These are phyloP conservation scores for Limanda limanda DNA, from an alignment of 2,113 vertebrate genomes.

Conservation along the genomic window DNA sequence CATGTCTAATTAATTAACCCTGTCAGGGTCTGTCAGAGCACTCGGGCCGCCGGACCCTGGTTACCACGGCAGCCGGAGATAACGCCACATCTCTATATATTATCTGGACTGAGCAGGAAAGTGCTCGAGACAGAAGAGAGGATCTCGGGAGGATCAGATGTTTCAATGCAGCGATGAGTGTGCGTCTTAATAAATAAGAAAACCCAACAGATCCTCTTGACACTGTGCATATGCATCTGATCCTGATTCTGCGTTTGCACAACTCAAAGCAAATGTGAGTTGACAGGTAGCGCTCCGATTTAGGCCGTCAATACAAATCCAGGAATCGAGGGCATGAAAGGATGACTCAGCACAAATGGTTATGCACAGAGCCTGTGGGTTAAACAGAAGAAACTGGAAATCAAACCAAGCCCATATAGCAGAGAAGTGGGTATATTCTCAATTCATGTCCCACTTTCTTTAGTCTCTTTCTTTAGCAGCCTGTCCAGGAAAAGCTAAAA, in stretches of 20 bases:
- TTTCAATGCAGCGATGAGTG: no score
- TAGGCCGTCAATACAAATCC: neutral
- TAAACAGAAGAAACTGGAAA: no score
- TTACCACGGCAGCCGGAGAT: conserved; percentile 46
- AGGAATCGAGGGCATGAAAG: neutral
- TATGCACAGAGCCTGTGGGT: neutral
- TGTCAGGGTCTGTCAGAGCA: conserved; percentile 42
- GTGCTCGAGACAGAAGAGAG: neutral
- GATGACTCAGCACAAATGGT: conserved; percentile 12
- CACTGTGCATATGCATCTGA: no score
- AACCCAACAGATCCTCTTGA: no score
- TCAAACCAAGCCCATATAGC: no score
- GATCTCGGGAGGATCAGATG: neutral
- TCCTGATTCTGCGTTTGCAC: neutral
- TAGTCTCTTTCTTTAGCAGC: no score
- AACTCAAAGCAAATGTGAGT: neutral
- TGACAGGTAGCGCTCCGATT: neutral
- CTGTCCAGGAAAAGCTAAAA: no score
- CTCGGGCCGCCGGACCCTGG: conserved; percentile 24
- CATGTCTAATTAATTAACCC: conserved; percentile 68
- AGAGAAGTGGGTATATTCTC: no score
- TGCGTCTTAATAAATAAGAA: no score
- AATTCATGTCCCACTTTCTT: no score
- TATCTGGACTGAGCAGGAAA: neutral
- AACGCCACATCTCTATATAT: neutral